Conservation (phyloP, 2,113 vertebrate genomes). For the Toxotes jaculatrix region DNA sequence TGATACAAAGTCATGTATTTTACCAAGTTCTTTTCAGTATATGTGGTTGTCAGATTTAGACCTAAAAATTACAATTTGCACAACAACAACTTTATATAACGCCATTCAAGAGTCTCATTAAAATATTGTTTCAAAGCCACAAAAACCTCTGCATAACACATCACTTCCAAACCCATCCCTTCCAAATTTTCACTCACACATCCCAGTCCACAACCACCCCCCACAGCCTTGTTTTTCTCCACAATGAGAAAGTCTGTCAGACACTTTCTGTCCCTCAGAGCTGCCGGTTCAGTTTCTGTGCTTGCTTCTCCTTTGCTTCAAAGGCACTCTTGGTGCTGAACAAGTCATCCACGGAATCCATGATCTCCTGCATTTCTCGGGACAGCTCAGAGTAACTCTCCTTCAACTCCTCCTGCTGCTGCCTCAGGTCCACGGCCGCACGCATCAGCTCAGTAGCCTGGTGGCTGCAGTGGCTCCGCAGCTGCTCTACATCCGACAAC, state of each 20-base stretch:
- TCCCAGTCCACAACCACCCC: conserved; percentile 21
- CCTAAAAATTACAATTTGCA: conserved; percentile 15
- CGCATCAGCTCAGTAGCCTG: conserved; percentile 85
- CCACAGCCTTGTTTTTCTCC: neutral
- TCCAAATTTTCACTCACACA: conserved; percentile 19
- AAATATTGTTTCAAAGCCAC: conserved; percentile 24
- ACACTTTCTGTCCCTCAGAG: conserved; percentile 77
- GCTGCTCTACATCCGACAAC: conserved; percentile 88
- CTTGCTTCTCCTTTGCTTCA: conserved; percentile 85
- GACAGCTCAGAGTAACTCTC: conserved; percentile 84
- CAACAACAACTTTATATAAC: conserved; percentile 2
- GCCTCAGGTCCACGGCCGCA: conserved; percentile 80
- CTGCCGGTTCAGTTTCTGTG: conserved; percentile 87
- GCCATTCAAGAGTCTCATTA: conserved; percentile 21
- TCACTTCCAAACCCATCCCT: conserved; percentile 3
- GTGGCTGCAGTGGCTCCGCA: conserved; percentile 86
- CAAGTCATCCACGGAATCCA: conserved; percentile 83
- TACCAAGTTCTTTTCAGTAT: neutral
- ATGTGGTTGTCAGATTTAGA: neutral
- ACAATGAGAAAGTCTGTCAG: conserved; percentile 30
- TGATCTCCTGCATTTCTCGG: conserved; percentile 84
- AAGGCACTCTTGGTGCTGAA: conserved; percentile 85
- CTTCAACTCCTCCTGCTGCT: conserved; percentile 86
- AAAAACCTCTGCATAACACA: conserved; percentile 11
- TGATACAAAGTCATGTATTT: neutral